Evolutionary conservation across 30 jellyfish, hydroid and myxozoan genomes (phyloP).

Genomic region (Pseudorhiza aurosa): DNA sequence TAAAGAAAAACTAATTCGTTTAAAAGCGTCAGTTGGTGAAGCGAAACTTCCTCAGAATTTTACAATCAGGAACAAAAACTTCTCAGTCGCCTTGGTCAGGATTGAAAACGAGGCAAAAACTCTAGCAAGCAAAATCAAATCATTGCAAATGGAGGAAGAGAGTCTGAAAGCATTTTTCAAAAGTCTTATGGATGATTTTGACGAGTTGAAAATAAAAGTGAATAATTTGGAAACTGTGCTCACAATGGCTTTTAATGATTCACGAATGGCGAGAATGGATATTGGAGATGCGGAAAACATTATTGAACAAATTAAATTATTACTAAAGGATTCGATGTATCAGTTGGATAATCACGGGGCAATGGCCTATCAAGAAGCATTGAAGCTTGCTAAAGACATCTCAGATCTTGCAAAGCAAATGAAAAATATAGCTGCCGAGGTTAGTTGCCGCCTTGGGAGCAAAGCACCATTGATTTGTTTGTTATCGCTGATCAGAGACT

Average conservation of each 20-base stretch:
- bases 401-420: conserved; percentile 82
- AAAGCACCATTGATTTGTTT: neutral
- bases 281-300: conserved; percentile 74
- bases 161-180: conserved; percentile 73
- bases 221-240: conserved; percentile 42
- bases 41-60: conserved; percentile 57
- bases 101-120: conserved; percentile 53
- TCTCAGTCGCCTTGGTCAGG: conserved; percentile 65
- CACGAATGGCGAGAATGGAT: conserved; percentile 61
- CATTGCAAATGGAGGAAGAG: conserved; percentile 60
- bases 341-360: conserved; percentile 55
- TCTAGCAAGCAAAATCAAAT: conserved; percentile 46
- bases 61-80: conserved; percentile 74
- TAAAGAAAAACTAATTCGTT: conserved; percentile 69
- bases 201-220: conserved; percentile 32
- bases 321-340: conserved; percentile 66
- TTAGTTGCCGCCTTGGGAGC: neutral
- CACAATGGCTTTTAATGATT: conserved; percentile 55
- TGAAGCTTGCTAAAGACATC: conserved; percentile 59
- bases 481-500: too few species aligned
- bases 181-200: conserved; percentile 51
- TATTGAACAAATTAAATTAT: conserved; percentile 73
- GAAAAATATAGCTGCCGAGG: conserved; percentile 96
- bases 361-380: conserved; percentile 43
- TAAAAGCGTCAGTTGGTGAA: conserved; percentile 66